These are phyloP conservation scores for Steinernema hermaphroditum DNA, from an alignment of 2,888 invertebrate genomes.

Conservation along the genomic window DNA sequence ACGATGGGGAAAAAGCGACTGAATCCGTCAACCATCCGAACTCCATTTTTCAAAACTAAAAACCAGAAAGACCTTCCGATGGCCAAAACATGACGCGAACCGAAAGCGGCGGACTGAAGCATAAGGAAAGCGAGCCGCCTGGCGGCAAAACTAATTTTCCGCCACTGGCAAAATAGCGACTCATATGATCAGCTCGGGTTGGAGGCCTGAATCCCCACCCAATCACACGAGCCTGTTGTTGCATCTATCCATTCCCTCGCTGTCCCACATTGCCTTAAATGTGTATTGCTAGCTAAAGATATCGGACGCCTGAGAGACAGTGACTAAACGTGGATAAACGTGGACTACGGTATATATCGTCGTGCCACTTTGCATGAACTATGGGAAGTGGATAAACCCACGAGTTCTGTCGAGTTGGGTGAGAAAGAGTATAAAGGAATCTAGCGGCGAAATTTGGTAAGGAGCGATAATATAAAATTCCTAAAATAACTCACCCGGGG, in stretches of 20 bases:
- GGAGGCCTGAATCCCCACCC: not conserved
- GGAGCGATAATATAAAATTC: no score
- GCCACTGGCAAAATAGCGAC: conserved; percentile 1
- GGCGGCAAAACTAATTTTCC: conserved; percentile 29
- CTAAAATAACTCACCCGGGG: conserved; percentile 29
- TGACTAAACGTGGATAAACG: no score
- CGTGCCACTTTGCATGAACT: no score
- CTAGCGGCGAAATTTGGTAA: no score
- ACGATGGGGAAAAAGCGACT: not conserved
- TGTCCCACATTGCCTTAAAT: no score
- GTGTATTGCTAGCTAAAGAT: no score
- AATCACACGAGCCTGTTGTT: not conserved
- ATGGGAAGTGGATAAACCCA: no score
- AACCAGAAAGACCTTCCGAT: not conserved
- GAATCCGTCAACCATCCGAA: not conserved
- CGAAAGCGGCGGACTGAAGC: not conserved
- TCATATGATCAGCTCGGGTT: not conserved
- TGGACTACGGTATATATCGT: no score
- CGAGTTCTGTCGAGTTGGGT: no score
- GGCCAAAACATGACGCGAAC: conserved; percentile 2
- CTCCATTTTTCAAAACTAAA: not conserved
- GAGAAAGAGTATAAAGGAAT: no score
- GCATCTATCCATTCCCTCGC: not conserved
- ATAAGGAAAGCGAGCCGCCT: not conserved
- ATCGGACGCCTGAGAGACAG: no score